These are phyloP conservation scores for Oscheius sp. DNA, from an alignment of 2,888 invertebrate genomes.

Conservation along the genomic window DNA sequence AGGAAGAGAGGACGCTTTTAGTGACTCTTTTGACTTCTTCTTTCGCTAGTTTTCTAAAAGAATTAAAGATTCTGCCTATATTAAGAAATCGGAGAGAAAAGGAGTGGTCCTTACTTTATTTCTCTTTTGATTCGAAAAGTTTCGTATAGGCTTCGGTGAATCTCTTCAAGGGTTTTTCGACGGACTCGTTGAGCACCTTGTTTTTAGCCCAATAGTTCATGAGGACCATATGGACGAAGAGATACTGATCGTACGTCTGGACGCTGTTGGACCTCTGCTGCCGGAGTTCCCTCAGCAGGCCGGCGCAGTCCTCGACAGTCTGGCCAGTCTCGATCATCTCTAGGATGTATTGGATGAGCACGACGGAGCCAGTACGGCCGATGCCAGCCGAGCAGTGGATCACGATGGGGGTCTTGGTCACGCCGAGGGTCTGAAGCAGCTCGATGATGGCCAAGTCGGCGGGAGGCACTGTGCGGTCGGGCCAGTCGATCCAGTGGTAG, in stretches of 20 bases:
- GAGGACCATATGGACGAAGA: slow-evolving; percentile 50
- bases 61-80: too few species aligned
- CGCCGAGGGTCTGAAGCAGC: slow-evolving; percentile 32
- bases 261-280: slow-evolving; percentile 47
- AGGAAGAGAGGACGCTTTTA: too few species aligned
- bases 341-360: slow-evolving; percentile 49
- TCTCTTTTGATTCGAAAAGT: not conserved
- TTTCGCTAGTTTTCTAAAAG: too few species aligned
- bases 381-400: slow-evolving; percentile 53
- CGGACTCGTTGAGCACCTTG: slow-evolving; percentile 9
- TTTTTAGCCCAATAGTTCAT: slow-evolving; percentile 37
- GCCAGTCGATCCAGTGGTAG: slow-evolving; percentile 55
- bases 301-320: slow-evolving; percentile 37
- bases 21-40: too few species aligned
- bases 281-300: slow-evolving; percentile 45
- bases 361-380: slow-evolving; percentile 49
- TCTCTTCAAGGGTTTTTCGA: slow-evolving; percentile 21
- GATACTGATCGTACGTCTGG: slow-evolving; percentile 51
- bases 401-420: slow-evolving; percentile 38
- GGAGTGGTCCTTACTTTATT: too few species aligned
- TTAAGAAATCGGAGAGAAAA: too few species aligned
- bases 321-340: slow-evolving; percentile 36
- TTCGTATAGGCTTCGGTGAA: slow-evolving; percentile 36
- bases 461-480: slow-evolving; percentile 46
- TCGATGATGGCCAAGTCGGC: slow-evolving; percentile 44